Evolutionary conservation across 2,113 vertebrate genomes (phyloP).

Genomic region (Orycteropus afer): DNA sequence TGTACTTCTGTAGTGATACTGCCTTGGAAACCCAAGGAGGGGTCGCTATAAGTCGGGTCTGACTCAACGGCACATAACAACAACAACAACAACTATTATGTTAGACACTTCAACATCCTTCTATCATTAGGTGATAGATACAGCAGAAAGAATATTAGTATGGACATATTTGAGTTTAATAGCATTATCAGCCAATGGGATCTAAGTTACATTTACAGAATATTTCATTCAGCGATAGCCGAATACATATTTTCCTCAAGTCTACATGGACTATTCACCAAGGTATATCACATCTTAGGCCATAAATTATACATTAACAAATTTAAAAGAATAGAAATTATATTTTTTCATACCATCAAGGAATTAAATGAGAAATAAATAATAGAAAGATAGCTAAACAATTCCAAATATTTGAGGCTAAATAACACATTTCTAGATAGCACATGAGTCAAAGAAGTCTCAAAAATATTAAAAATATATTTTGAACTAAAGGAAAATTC

Average conservation of each 20-base stretch:
- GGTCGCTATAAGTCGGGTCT: too few species aligned
- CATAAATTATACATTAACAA: too few species aligned
- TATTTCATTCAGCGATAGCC: background rate
- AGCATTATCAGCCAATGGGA: background rate
- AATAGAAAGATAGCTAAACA: background rate
- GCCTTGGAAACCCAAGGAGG: too few species aligned
- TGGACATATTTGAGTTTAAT: background rate
- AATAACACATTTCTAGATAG: background rate
- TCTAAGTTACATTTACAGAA: background rate
- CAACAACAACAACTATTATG: too few species aligned
- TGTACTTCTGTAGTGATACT: too few species aligned
- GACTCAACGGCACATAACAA: too few species aligned
- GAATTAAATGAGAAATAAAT: background rate
- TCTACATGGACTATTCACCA: too few species aligned
- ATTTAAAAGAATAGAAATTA: too few species aligned
- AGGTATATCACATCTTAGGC: too few species aligned
- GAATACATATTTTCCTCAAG: background rate
- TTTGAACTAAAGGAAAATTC: background rate
- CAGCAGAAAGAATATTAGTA: background rate
- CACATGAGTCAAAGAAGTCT: background rate
- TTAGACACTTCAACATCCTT: background rate
- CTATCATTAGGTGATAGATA: background rate
- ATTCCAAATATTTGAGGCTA: background rate
- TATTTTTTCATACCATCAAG: background rate
- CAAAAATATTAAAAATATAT: background rate